Percentiles rank a stretch among this genome's conserved stretches.
Evolutionary conservation across 2,113 vertebrate genomes (phyloP).

Genomic region (Tachysurus vachellii): DNA sequence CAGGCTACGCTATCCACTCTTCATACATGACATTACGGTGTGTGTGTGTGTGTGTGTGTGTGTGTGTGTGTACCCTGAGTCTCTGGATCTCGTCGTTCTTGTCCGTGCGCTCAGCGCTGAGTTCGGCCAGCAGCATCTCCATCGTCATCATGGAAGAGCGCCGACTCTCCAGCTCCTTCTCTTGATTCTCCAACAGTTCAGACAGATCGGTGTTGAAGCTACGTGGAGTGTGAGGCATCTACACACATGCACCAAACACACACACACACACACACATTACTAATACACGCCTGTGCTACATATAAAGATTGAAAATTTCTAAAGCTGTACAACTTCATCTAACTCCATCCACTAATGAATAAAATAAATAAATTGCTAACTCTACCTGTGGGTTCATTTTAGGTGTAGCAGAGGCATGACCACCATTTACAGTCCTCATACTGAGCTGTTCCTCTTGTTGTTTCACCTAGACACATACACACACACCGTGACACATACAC

Average conservation of each 20-base stretch:
- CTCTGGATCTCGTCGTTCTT: conserved; percentile 91
- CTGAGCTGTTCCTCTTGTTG: conserved; percentile 65
- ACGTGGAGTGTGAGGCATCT: conserved; percentile 85
- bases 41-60: not conserved
- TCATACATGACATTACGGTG: not conserved
- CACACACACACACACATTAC: not conserved
- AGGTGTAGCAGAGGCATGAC: conserved; percentile 59
- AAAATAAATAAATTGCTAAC: not conserved
- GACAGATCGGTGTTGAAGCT: conserved; percentile 77
- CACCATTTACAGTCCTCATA: conserved; percentile 49
- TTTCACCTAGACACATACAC: conserved; percentile 58
- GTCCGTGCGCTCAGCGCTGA: conserved; percentile 82
- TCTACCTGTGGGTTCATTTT: conserved; percentile 62
- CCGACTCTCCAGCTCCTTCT: conserved; percentile 84
- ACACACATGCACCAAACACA: not conserved
- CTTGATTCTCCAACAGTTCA: conserved; percentile 82
- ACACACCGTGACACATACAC: conserved; percentile 16
- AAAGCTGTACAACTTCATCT: too few relatives aligned
- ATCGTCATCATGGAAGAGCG: conserved; percentile 83
- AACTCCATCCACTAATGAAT: not conserved
- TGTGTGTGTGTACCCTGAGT: conserved; percentile 74
- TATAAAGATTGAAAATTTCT: too few relatives aligned
- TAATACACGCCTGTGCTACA: not conserved
- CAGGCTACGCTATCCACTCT: too few relatives aligned
- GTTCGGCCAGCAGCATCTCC: conserved; percentile 83